phyloP scores from a whole-genome alignment of 35 echinoderm and acorn worm species.

The Holothuria glaberrima region DNA sequence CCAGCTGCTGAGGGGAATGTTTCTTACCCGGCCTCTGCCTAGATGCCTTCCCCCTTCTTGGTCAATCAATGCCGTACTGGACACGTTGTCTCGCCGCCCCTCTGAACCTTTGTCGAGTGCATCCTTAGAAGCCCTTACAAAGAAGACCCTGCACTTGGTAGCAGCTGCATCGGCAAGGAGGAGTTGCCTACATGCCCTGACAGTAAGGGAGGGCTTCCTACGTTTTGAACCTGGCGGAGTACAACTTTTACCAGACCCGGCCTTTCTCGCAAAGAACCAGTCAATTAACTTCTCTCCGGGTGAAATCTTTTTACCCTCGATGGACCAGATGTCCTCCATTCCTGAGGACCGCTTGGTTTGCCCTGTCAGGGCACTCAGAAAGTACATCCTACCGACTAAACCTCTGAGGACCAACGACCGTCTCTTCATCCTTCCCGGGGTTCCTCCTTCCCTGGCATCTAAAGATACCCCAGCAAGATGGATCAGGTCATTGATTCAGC shows the following conservation, averaged over 20 bases:
- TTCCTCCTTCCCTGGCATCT: background rate
- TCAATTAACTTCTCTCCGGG: too few species aligned
- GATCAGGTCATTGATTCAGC: background rate
- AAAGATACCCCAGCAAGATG: background rate
- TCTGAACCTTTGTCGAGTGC: background rate
- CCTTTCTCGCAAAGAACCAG: too few species aligned
- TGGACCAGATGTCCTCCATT: too few species aligned
- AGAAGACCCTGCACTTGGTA: background rate
- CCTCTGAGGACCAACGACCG: background rate
- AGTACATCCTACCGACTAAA: background rate
- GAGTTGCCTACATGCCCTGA: background rate
- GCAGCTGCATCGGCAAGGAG: background rate
- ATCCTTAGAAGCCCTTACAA: background rate
- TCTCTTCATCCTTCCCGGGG: background rate
- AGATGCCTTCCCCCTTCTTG: background rate
- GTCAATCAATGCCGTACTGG: too few species aligned
- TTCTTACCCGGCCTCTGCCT: background rate
- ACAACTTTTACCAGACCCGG: too few species aligned
- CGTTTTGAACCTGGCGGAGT: background rate
- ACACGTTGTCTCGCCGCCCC: too few species aligned
- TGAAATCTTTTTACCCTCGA: background rate
- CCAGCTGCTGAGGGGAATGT: background rate
- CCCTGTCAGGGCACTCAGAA: background rate
- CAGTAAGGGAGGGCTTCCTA: background rate
- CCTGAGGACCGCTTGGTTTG: too few species aligned